phyloP scores from a whole-genome alignment of 2,888 invertebrate genomes.

The Sesamia inferens region DNA sequence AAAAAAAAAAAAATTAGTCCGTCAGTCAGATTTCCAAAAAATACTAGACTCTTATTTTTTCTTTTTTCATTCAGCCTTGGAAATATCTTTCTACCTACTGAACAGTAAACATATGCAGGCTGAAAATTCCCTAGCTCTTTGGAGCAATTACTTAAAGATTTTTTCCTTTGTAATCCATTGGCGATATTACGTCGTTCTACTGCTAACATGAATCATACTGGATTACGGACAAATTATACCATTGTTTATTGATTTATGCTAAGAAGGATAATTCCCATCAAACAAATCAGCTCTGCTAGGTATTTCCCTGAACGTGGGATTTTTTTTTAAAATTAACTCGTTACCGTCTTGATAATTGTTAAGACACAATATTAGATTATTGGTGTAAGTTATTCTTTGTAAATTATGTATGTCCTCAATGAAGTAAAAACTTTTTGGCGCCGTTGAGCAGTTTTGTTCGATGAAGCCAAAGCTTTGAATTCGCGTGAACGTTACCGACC shows the following conservation, averaged over 20 bases:
- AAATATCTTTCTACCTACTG: background rate
- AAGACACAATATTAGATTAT: background rate
- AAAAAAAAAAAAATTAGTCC: too few species aligned
- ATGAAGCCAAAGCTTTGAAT: too few species aligned
- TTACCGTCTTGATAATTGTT: too few species aligned
- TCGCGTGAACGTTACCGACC: too few species aligned
- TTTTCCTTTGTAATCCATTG: conserved; percentile 4
- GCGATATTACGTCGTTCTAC: background rate
- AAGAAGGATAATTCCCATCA: conserved; percentile 9
- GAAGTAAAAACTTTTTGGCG: too few species aligned
- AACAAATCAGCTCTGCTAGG: conserved; percentile 21
- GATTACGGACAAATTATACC: conserved; percentile 14
- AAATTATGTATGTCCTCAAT: too few species aligned
- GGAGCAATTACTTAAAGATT: background rate
- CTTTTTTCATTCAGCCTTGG: background rate
- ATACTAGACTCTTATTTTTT: too few species aligned
- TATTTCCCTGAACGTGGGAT: conserved; percentile 45
- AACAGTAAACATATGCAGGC: background rate
- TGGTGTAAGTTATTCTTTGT: background rate
- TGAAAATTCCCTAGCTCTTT: background rate
- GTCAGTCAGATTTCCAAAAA: too few species aligned
- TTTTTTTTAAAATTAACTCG: conserved; percentile 20
- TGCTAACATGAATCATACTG: conserved; percentile 31
- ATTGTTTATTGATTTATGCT: conserved; percentile 34
- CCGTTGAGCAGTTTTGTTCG: too few species aligned